Conservation (phyloP, 2,113 vertebrate genomes). For the Columbina picui region DNA sequence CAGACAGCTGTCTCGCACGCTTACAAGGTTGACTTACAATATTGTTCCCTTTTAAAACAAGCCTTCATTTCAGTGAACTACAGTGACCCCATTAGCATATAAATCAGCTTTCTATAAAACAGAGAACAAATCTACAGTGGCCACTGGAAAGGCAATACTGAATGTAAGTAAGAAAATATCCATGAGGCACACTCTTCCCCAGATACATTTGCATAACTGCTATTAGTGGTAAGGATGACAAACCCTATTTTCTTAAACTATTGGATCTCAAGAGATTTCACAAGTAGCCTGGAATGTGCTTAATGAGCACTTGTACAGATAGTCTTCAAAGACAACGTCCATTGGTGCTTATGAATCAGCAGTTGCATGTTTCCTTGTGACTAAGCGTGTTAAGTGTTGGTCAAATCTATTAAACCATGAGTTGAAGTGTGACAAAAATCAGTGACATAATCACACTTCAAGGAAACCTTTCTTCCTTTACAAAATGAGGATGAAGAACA, state of each 20-base stretch:
- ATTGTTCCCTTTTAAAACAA: slow-evolving; percentile 27
- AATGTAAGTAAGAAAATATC: not conserved
- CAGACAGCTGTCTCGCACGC: slow-evolving; percentile 47
- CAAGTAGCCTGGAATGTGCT: not conserved
- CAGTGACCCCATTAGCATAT: not conserved
- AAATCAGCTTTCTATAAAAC: slow-evolving; percentile 14
- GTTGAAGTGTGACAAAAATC: not conserved
- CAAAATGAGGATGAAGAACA: not conserved
- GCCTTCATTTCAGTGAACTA: slow-evolving; percentile 2
- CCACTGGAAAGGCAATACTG: not conserved
- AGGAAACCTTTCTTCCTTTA: not conserved
- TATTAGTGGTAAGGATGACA: not conserved
- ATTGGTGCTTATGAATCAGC: not conserved
- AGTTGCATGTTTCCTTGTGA: not conserved
- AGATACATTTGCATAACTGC: not conserved
- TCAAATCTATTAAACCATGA: not conserved
- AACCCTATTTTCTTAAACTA: not conserved
- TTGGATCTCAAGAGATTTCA: not conserved
- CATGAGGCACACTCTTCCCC: not conserved
- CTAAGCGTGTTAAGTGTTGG: not conserved
- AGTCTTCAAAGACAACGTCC: not conserved
- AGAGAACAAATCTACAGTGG: not conserved
- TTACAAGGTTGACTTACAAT: slow-evolving; percentile 9
- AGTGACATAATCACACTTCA: not conserved
- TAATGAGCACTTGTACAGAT: not conserved